These are phyloP conservation scores for Gephyroberyx darwinii DNA, from an alignment of 2,797 vertebrate genomes.

Conservation along the genomic window DNA sequence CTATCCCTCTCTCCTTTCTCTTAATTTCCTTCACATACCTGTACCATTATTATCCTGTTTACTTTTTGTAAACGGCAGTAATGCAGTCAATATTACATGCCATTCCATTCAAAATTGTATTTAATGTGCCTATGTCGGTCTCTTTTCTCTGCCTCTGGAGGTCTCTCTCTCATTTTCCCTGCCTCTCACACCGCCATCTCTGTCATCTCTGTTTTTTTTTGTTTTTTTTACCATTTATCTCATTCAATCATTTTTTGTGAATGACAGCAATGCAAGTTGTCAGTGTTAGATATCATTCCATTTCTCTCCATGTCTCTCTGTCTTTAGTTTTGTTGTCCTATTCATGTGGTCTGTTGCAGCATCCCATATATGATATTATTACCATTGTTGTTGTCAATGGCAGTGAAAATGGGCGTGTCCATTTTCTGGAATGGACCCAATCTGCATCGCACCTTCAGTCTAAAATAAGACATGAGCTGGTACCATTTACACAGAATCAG, in stretches of 20 bases:
- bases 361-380: conserved; percentile 17
- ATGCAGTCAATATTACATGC: too few species aligned
- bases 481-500: background rate
- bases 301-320: background rate
- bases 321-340: background rate
- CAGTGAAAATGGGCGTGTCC: conserved; percentile 74
- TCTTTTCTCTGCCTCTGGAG: conserved; percentile 10
- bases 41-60: background rate
- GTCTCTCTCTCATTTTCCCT: conserved; percentile 10
- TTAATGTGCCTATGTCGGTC: background rate
- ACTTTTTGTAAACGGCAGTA: too few species aligned
- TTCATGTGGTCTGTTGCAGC: conserved; percentile 2
- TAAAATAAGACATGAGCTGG: background rate
- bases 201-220: background rate
- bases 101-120: conserved; percentile 1
- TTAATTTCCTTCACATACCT: conserved; percentile 58
- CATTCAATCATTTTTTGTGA: background rate
- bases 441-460: conserved; percentile 34
- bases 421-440: conserved; percentile 18
- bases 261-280: background rate
- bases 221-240: background rate
- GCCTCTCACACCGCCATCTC: background rate
- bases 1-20: conserved; percentile 31
- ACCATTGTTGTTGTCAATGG: conserved; percentile 46
- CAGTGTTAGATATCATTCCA: background rate